These are phyloP conservation scores for Cassiopea xamachana DNA, from an alignment of 30 jellyfish, hydroid and myxozoan species.

Conservation along the genomic window DNA sequence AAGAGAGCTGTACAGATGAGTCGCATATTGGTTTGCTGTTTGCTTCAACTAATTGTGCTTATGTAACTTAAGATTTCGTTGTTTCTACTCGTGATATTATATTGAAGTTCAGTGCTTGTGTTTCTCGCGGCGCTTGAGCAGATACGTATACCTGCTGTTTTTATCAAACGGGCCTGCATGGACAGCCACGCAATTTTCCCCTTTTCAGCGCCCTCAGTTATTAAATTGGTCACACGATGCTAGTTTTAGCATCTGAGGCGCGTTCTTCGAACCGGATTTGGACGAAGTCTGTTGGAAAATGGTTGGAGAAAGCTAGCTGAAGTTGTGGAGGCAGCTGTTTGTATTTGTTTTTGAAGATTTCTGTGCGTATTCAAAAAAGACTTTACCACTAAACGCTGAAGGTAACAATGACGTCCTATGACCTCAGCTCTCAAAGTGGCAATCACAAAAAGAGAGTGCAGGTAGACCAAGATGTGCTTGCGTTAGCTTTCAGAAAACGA, in stretches of 20 bases:
- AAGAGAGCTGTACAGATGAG: no score
- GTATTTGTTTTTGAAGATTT: not conserved
- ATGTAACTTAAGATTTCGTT: not conserved
- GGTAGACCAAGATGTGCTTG: constrained; percentile 10
- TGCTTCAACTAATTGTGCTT: not conserved
- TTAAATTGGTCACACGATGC: not conserved
- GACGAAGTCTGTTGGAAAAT: not conserved
- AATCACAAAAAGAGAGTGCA: not conserved
- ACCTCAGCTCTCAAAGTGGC: constrained; percentile 5
- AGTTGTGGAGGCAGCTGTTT: not conserved
- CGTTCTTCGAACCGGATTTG: not conserved
- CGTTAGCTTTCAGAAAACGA: constrained; percentile 59
- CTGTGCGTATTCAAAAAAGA: not conserved
- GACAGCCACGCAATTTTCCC: not conserved
- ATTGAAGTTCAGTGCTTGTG: not conserved
- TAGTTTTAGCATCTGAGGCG: not conserved
- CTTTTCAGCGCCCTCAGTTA: not conserved
- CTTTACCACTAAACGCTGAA: not conserved
- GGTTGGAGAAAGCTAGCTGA: not conserved
- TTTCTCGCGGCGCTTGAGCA: not conserved
- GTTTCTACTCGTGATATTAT: not conserved
- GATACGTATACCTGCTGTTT: not conserved
- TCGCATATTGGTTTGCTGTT: not conserved
- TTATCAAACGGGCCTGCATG: not conserved
- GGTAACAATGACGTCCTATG: constrained; percentile 34